Conservation (phyloP, 2,797 vertebrate species). For the Fistularia commersonii region DNA sequence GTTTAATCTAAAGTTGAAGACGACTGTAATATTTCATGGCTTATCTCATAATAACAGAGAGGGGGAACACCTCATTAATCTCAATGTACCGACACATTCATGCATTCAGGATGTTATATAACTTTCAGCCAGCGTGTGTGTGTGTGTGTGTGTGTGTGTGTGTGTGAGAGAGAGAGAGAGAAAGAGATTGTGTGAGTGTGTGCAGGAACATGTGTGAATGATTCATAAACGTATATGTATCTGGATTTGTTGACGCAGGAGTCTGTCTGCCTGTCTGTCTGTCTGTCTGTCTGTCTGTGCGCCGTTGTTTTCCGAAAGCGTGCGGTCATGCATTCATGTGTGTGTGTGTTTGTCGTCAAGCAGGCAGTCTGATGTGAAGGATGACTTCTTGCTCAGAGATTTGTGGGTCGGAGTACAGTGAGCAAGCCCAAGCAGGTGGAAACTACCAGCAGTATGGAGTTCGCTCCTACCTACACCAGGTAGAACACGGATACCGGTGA, state of each 20-base stretch:
- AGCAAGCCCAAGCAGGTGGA: slow-evolving; percentile 71
- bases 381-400: slow-evolving; percentile 92
- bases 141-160: slow-evolving; percentile 8
- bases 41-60: slow-evolving; percentile 49
- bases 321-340: slow-evolving; percentile 21
- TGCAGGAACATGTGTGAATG: slow-evolving; percentile 11
- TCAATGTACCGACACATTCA: slow-evolving; percentile 24
- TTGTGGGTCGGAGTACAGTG: slow-evolving; percentile 82
- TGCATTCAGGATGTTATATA: slow-evolving; percentile 39
- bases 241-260: slow-evolving; percentile 7
- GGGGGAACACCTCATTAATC: slow-evolving; percentile 38
- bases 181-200: neutral
- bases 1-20: neutral
- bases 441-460: slow-evolving; percentile 91
- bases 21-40: slow-evolving; percentile 22
- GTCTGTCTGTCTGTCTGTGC: neutral
- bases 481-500: slow-evolving; percentile 16
- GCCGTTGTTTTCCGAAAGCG: slow-evolving; percentile 14
- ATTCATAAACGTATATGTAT: slow-evolving; percentile 9
- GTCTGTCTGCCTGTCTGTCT: slow-evolving; percentile 7
- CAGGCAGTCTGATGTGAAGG: slow-evolving; percentile 77
- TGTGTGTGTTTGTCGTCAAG: slow-evolving; percentile 19
- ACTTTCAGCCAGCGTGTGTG: slow-evolving; percentile 15
- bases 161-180: too few relatives aligned
- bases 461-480: slow-evolving; percentile 94